Evolutionary conservation across 2,888 invertebrate species (phyloP).

Genomic region (Octonoba sinensis): DNA sequence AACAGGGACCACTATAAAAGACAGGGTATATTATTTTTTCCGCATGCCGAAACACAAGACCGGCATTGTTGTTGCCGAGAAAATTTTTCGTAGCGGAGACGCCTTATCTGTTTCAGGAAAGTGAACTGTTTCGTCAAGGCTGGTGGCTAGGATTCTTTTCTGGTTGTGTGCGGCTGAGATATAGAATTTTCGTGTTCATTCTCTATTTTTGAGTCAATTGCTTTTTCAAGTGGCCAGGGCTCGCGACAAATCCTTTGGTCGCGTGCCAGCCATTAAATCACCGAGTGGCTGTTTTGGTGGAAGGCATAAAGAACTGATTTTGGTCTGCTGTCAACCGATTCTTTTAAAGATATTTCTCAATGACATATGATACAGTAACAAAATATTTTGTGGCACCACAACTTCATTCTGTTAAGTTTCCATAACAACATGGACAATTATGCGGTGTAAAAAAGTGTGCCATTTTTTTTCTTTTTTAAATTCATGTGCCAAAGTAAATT

Average conservation of each 20-base stretch:
- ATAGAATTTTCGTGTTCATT: constrained; percentile 11
- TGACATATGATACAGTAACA: too few species aligned
- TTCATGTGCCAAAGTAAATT: too few species aligned
- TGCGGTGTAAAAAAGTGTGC: too few species aligned
- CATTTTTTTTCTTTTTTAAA: too few species aligned
- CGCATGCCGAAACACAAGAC: constrained; percentile 45
- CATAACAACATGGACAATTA: too few species aligned
- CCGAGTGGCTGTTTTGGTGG: constrained; percentile 17
- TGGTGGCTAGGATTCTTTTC: background rate
- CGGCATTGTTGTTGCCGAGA: constrained; percentile 32
- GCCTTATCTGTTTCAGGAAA: constrained; percentile 44
- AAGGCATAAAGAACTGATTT: too few species aligned
- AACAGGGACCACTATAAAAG: constrained; percentile 42
- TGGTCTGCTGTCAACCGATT: too few species aligned
- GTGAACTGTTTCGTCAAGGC: constrained; percentile 33
- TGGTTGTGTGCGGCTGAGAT: too few species aligned
- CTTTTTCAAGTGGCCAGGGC: constrained; percentile 37
- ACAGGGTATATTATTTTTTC: constrained; percentile 21
- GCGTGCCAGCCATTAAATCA: constrained; percentile 47
- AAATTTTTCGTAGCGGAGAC: constrained; percentile 36
- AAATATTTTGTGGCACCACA: too few species aligned
- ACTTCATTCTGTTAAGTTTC: too few species aligned
- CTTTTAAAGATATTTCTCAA: too few species aligned
- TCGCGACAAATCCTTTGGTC: constrained; percentile 47
- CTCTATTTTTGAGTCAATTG: constrained; percentile 63